phyloP scores from a whole-genome alignment of 2,113 vertebrate genomes.

The Egretta garzetta region DNA sequence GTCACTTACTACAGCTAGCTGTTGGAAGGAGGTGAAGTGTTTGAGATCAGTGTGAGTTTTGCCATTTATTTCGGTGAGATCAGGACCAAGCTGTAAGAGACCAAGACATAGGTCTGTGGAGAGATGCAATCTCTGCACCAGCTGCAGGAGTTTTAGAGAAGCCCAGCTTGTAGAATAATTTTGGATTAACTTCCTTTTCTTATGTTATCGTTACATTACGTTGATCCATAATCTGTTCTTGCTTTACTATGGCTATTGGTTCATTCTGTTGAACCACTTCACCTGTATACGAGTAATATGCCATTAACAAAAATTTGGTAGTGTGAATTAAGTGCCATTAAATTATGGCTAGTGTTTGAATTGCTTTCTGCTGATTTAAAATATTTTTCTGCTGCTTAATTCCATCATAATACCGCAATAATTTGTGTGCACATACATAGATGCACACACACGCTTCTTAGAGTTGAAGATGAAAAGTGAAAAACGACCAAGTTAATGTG shows the following conservation, averaged over 20 bases:
- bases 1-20: neutral
- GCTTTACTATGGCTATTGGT: neutral
- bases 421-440: neutral
- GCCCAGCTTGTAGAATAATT: neutral
- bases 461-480: neutral
- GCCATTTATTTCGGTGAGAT: neutral
- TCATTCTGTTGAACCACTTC: neutral
- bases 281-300: neutral
- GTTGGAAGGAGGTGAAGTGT: neutral
- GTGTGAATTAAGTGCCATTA: neutral
- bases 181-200: neutral
- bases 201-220: neutral
- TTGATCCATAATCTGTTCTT: neutral
- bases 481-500: neutral
- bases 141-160: neutral
- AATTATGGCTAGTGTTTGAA: neutral
- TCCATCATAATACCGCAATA: neutral
- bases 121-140: neutral
- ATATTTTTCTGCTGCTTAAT: neutral
- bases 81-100: neutral
- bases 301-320: neutral
- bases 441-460: neutral
- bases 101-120: neutral
- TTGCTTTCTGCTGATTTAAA: neutral
- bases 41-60: neutral